Evolutionary conservation across 2,888 invertebrate species (phyloP).

Genomic region (Epiperipatus broadwayi): DNA sequence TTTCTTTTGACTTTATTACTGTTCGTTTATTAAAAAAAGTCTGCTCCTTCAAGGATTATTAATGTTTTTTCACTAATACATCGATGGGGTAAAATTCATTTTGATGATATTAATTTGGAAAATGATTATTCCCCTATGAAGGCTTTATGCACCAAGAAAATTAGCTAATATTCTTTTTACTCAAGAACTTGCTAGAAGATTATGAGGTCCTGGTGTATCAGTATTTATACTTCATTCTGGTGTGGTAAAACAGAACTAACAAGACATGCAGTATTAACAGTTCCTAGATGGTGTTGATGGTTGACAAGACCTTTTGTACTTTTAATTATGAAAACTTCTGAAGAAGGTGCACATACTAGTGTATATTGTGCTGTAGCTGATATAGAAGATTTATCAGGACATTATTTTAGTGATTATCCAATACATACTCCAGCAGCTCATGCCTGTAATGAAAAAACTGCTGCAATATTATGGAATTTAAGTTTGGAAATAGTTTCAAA

Average conservation of each 20-base stretch:
- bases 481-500: too few species aligned
- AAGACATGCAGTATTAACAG: constrained; percentile 26
- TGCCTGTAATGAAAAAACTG: too few species aligned
- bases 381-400: constrained; percentile 24
- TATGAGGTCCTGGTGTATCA: constrained; percentile 25
- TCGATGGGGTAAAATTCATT: constrained; percentile 22
- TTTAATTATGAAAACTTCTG: constrained; percentile 25
- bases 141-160: constrained; percentile 27
- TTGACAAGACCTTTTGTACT: constrained; percentile 23
- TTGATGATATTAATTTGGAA: constrained; percentile 21
- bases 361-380: constrained; percentile 40
- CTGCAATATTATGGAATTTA: too few species aligned
- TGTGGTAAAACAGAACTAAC: constrained; percentile 27
- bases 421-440: too few species aligned
- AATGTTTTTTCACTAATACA: too few species aligned
- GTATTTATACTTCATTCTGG: constrained; percentile 32
- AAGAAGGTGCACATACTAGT: constrained; percentile 45
- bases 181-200: constrained; percentile 22
- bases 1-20: too few species aligned
- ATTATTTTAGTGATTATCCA: too few species aligned
- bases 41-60: too few species aligned
- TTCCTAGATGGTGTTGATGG: constrained; percentile 22
- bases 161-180: constrained; percentile 27
- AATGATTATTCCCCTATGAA: constrained; percentile 18
- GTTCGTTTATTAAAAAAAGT: too few species aligned